phyloP scores from a whole-genome alignment of 2,113 vertebrate species.

The Crypturellus undulatus region DNA sequence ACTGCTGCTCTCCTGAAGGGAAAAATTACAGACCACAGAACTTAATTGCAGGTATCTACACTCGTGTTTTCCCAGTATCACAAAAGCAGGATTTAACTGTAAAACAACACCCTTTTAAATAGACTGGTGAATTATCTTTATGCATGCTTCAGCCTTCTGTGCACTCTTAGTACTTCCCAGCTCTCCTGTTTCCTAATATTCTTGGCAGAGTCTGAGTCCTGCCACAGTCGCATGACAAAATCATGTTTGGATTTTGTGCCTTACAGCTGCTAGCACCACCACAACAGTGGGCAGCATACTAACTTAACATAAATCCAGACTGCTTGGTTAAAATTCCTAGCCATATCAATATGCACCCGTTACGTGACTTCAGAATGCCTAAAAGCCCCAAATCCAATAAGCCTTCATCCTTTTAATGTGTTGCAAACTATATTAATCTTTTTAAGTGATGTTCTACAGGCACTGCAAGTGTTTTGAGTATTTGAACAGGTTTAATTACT shows the following conservation, averaged over 20 bases:
- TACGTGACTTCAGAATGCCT: slow-evolving; percentile 10
- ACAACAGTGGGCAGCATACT: not conserved
- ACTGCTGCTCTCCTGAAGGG: not conserved
- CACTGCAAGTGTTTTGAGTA: not conserved
- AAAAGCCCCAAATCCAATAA: slow-evolving; percentile 1
- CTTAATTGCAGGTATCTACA: not conserved
- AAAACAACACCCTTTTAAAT: not conserved
- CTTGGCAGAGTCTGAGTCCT: not conserved
- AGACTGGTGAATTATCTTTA: not conserved
- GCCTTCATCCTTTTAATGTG: slow-evolving; percentile 6
- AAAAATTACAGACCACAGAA: not conserved
- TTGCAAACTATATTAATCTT: not conserved
- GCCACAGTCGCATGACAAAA: not conserved
- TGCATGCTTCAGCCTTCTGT: not conserved
- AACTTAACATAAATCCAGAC: not conserved
- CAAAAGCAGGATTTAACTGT: slow-evolving; percentile 5
- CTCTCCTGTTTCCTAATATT: too few relatives aligned
- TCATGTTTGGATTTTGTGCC: not conserved
- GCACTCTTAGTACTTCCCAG: not conserved
- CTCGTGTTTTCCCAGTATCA: not conserved
- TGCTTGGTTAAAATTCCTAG: not conserved
- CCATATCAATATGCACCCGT: not conserved
- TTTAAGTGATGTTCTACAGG: slow-evolving; percentile 7
- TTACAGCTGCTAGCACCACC: not conserved
- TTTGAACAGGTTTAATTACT: slow-evolving; percentile 4